Conservation (phyloP, 2,797 vertebrate species). For the Hafferia zeledoni region DNA sequence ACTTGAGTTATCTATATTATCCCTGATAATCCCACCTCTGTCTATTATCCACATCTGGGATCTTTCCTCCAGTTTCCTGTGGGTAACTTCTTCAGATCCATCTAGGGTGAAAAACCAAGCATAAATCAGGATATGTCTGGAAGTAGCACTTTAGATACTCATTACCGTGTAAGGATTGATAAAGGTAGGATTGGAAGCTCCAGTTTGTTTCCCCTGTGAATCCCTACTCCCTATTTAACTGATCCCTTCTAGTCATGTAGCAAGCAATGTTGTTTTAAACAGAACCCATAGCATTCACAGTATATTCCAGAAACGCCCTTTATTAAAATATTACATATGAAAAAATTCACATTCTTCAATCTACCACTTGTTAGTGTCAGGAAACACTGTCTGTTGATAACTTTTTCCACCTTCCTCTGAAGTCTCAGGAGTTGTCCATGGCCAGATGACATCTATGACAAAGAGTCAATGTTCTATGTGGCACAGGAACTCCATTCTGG, state of each 20-base stretch:
- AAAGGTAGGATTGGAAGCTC: background rate
- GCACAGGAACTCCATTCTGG: background rate
- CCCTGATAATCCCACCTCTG: background rate
- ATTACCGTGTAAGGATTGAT: background rate
- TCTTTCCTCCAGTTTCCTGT: background rate
- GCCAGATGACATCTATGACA: background rate
- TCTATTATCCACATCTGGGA: background rate
- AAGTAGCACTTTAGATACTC: background rate
- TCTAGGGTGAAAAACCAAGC: background rate
- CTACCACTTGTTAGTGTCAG: background rate
- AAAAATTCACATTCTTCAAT: background rate
- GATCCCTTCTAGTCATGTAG: background rate
- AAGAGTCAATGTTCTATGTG: background rate
- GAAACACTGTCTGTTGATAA: background rate
- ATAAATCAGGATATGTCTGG: background rate
- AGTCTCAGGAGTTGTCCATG: background rate
- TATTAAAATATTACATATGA: background rate
- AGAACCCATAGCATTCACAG: background rate
- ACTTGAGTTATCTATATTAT: background rate
- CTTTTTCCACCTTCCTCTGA: background rate
- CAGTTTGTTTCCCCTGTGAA: background rate
- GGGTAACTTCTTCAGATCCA: background rate
- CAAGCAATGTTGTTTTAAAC: background rate
- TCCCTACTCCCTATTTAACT: background rate
- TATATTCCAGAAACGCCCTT: background rate